These are phyloP conservation scores for Loripinus fragilis DNA, from an alignment of 2,888 invertebrate species.

Conservation along the genomic window DNA sequence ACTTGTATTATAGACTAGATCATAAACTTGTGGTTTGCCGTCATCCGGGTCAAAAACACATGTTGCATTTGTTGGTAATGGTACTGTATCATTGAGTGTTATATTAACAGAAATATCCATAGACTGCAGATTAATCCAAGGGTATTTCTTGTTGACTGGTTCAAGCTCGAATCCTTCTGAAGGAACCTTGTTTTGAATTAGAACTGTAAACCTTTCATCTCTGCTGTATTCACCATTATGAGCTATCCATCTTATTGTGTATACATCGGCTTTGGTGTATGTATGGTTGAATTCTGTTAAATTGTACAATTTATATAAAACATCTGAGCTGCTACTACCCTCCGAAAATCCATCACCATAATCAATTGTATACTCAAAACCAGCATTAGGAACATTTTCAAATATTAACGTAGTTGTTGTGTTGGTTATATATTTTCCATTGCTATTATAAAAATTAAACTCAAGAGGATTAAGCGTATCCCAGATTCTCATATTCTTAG, in stretches of 20 bases:
- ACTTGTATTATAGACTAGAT: conserved; percentile 20
- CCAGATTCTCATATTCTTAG: conserved; percentile 38
- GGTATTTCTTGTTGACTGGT: conserved; percentile 49
- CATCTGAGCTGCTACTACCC: conserved; percentile 15
- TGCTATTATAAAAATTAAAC: conserved; percentile 30
- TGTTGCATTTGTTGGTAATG: conserved; percentile 52
- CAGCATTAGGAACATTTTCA: conserved; percentile 42
- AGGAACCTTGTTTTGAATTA: conserved; percentile 54
- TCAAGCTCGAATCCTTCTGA: conserved; percentile 30
- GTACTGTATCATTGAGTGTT: conserved; percentile 36
- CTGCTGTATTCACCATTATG: conserved; percentile 37
- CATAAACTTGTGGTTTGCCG: conserved; percentile 11
- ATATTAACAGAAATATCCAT: conserved; percentile 43
- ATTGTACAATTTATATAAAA: conserved; percentile 32
- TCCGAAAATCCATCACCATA: conserved; percentile 41
- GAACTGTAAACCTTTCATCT: conserved; percentile 37
- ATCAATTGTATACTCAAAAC: conserved; percentile 47
- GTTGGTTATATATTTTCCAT: conserved; percentile 53
- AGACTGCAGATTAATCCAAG: conserved; percentile 50
- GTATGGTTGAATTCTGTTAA: conserved; percentile 40
- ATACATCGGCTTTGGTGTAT: conserved; percentile 35
- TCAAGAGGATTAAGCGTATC: conserved; percentile 36
- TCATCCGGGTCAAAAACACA: conserved; percentile 49
- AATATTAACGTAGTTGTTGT: conserved; percentile 46
- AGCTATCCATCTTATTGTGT: conserved; percentile 45